Base-by-base conservation (phyloP, 2,888 invertebrate species). In the Parascotia fuliginaria region DNA sequence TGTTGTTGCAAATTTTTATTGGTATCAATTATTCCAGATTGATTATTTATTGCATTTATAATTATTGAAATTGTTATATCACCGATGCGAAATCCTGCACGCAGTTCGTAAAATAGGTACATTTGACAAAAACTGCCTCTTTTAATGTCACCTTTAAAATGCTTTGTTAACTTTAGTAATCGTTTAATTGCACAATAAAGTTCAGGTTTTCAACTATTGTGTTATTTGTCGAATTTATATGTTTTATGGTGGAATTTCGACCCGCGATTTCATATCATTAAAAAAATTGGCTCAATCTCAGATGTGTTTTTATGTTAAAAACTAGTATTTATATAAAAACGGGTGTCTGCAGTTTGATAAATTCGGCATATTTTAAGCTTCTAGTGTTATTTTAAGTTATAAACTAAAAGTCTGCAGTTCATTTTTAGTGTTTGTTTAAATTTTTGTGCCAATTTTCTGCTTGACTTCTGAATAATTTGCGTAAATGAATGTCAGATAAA, bases 1-100 rank as follows among this genome's bases (percentile, higher is more conserved):
- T 88, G 90, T 87, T 84, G 79, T 77, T 73, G 77, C 70, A 82
- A 79, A 82, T 80, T 85, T 84, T 84, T 77, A 75, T n/a, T n/a
- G n/a, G n/a, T 82, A 79, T 77, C 72, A 82, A 82, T 84, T 79
- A 80, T 80, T 71, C 65, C 65, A 64, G 66, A 77, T 79, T 82
- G 64, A 81, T 83, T 73, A 68, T 77, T 73, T 83, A 79, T 77
- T 72, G 75, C 58, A 60, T 80, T 74, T 70, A 73, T 73, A 66
- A 68, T 64, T 71, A 31, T 71, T 63, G 64, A 62, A 56, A 53
- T 65, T 51, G 50, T 58, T 69, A 69, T 63, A 41, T 52, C 63
- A 57, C 39, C 53, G 55, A 53, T 70, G 65, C 70, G 19, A n/a
- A n/a, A 19, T 19, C 19, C 19, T 19, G 19, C 19, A 19, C 3